Conservation (phyloP, 2,888 invertebrate species). For the Cerceris ruficornis region DNA sequence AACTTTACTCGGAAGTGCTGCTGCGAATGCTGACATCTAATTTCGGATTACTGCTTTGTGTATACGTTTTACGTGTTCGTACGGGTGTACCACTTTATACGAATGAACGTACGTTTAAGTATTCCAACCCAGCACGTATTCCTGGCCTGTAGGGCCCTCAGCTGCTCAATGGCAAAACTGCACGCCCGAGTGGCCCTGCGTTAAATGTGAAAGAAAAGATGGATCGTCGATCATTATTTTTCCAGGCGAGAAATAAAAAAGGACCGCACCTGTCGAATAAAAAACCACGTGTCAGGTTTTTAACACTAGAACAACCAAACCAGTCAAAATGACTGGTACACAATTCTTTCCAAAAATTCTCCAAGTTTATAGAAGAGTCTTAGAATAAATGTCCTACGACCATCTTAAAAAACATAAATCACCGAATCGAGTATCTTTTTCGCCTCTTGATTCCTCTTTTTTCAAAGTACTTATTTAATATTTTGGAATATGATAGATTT, state of each 20-base stretch:
- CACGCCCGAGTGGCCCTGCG: conserved; percentile 15
- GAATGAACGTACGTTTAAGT: conserved; percentile 31
- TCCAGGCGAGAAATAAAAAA: not conserved
- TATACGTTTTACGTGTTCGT: not conserved
- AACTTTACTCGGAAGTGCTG: conserved; percentile 1
- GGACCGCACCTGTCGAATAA: too few relatives aligned
- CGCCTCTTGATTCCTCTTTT: too few relatives aligned
- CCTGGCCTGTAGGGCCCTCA: conserved; percentile 17
- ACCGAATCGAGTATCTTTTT: too few relatives aligned
- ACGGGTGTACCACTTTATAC: conserved; percentile 24
- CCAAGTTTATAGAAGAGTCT: too few relatives aligned
- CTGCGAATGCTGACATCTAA: conserved; percentile 26
- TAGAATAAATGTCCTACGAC: too few relatives aligned
- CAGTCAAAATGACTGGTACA: too few relatives aligned
- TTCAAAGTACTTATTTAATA: too few relatives aligned
- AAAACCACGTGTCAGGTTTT: too few relatives aligned
- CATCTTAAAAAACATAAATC: too few relatives aligned
- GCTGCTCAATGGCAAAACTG: conserved; percentile 45
- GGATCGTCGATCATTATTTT: not conserved
- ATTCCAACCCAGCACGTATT: conserved; percentile 31
- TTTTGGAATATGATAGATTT: too few relatives aligned
- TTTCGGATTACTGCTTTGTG: conserved; percentile 23
- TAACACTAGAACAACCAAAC: too few relatives aligned
- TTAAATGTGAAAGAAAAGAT: conserved; percentile 18
- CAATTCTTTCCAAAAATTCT: too few relatives aligned